Percentiles rank a stretch among this genome's conserved stretches.
Conservation (phyloP, 92 coral and sea anemone species). For the Muricea muricata region DNA sequence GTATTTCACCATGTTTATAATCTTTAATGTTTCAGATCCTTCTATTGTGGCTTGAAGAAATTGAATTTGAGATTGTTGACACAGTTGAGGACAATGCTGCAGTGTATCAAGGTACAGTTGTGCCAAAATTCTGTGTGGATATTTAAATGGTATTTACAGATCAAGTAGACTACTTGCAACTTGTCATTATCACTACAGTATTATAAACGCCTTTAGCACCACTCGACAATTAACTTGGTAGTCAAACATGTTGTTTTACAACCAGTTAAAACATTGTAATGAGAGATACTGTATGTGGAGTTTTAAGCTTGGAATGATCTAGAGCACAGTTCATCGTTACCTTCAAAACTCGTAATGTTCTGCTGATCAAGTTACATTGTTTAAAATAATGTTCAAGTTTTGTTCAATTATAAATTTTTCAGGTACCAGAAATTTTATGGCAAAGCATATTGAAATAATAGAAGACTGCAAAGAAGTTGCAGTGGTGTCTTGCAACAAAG, state of each 20-base stretch:
- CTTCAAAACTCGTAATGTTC: not conserved
- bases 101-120: slow-evolving; percentile 54
- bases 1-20: not conserved
- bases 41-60: slow-evolving; percentile 25
- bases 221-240: too few relatives aligned
- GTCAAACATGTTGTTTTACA: not conserved
- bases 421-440: slow-evolving; percentile 53
- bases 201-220: not conserved
- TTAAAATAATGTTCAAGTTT: slow-evolving; percentile 4
- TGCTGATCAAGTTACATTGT: not conserved
- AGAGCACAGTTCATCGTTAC: not conserved
- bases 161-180: not conserved
- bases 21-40: slow-evolving; percentile 19
- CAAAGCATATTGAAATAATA: slow-evolving; percentile 10
- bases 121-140: not conserved
- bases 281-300: not conserved
- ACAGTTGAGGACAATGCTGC: slow-evolving; percentile 42
- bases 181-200: not conserved
- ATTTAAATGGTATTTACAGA: not conserved
- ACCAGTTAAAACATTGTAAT: not conserved
- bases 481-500: slow-evolving; percentile 44
- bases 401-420: not conserved
- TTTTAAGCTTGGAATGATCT: not conserved
- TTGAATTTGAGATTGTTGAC: slow-evolving; percentile 7
- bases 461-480: slow-evolving; percentile 38